Evolutionary conservation across 2,113 vertebrate species (phyloP).

Genomic region (Pseudorasbora parva): DNA sequence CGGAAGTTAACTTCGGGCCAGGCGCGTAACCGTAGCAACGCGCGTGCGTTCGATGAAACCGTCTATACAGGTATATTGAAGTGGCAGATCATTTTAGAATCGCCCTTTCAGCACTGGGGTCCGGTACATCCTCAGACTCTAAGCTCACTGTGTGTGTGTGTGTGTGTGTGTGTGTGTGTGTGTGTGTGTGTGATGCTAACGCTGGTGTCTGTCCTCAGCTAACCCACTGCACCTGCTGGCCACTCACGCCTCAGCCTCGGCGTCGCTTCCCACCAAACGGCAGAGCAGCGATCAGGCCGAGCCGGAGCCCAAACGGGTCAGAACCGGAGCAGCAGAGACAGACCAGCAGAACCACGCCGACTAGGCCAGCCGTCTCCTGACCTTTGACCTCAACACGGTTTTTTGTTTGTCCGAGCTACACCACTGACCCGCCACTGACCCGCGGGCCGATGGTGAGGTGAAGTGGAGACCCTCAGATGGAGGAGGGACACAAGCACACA

Average conservation of each 20-base stretch:
- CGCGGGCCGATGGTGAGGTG: conserved; percentile 88
- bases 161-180: too few relatives aligned
- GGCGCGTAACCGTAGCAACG: too few relatives aligned
- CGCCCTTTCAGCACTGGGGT: too few relatives aligned
- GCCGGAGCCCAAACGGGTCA: conserved; percentile 86
- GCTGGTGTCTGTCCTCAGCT: conserved; percentile 64
- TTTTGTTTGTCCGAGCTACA: conserved; percentile 56
- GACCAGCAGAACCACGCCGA: conserved; percentile 74
- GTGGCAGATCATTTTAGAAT: too few relatives aligned
- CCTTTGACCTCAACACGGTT: conserved; percentile 57
- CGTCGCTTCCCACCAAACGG: conserved; percentile 94
- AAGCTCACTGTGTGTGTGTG: too few relatives aligned
- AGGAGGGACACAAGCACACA: neutral
- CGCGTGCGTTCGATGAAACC: too few relatives aligned
- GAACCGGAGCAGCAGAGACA: conserved; percentile 81
- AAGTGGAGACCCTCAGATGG: conserved; percentile 35
- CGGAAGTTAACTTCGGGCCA: too few relatives aligned
- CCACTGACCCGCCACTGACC: conserved; percentile 68
- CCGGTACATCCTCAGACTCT: too few relatives aligned
- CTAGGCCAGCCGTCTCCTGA: conserved; percentile 73
- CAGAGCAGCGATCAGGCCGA: conserved; percentile 86
- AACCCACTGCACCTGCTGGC: conserved; percentile 94
- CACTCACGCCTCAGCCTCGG: conserved; percentile 91
- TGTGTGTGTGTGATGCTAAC: neutral
- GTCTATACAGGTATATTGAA: too few relatives aligned